Evolutionary conservation across 2,888 invertebrate genomes (phyloP).

Genomic region (Antheraea yamamai): DNA sequence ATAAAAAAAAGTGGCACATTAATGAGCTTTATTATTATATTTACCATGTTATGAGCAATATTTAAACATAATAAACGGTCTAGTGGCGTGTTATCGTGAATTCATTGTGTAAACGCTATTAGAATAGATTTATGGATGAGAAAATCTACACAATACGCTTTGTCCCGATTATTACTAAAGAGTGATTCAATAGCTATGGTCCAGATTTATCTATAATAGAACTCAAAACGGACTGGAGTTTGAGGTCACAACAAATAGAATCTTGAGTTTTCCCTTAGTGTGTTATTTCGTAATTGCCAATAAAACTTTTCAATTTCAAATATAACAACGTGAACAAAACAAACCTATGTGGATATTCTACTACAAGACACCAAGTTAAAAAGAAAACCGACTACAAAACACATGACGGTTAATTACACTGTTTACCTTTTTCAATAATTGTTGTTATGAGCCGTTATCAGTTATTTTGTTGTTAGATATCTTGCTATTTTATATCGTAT

Average conservation of each 20-base stretch:
- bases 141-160: constrained; percentile 12
- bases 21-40: not conserved
- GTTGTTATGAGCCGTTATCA: too few relatives aligned
- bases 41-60: not conserved
- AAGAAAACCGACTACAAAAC: too few relatives aligned
- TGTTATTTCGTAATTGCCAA: too few relatives aligned
- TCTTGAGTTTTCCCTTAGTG: not conserved
- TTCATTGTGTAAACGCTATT: constrained; percentile 4
- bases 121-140: constrained; percentile 10
- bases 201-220: not conserved
- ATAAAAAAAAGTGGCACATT: not conserved
- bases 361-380: too few relatives aligned
- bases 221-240: not conserved
- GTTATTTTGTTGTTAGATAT: too few relatives aligned
- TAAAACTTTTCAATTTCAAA: too few relatives aligned
- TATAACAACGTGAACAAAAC: too few relatives aligned
- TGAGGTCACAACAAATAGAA: not conserved
- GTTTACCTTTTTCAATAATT: too few relatives aligned
- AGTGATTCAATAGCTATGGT: not conserved
- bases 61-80: not conserved
- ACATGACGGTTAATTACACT: too few relatives aligned
- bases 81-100: not conserved
- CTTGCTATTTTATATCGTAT: too few relatives aligned
- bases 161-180: not conserved
- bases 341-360: too few relatives aligned